Base-by-base conservation (phyloP, 2,797 vertebrate species). In the Tiaroga cobitis region DNA sequence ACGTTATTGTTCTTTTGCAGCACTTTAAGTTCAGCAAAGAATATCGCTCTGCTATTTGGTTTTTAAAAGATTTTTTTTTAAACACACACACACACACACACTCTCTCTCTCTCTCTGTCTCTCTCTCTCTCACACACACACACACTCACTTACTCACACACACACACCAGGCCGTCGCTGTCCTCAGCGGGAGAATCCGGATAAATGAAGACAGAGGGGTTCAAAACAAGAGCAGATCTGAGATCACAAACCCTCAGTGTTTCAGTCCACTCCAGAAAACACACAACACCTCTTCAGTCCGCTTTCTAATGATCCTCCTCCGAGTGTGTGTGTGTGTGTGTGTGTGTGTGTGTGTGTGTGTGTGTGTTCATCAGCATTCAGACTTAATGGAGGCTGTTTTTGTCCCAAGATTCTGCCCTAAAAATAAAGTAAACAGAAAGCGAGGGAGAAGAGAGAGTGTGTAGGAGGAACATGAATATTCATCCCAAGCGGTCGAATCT, bases 401-500 rank as follows among this genome's bases (percentile, higher is more conserved):
- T 63, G 56, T 73, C n/a, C 24, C 3, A 49, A 78, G 29, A 39
- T 49, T 76, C 67, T 65, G 34, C 69, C 63, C 5, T 37, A 68
- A 34, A 82, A 83, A 80, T 67, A 61, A 70, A 43, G 78, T 74
- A 59, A 10, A 63, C 15, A 43, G 11, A 79, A 65, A 41, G 16
- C 34, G 32, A 24, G 8, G 8, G 49, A 82, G 63, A 11, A 41
- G 70, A 77, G 69, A 81, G 37, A 82, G 63, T 21, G 4, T 3
- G 65, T 77, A 75, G 68, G 84, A 41, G 54, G 41, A 61, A 65
- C 72, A 67, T 81, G 83, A 80, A 82, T 80, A 80, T 89, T 72
- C 84, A 89, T 79, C 56, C 68, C 51, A 10, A 69, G 56, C 34
- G 72, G 88, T 61, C 75, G 82, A 82, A 69, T 61, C 82, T 19